Evolutionary conservation across 2,113 vertebrate species (phyloP).

Genomic region (Azemiops feae): DNA sequence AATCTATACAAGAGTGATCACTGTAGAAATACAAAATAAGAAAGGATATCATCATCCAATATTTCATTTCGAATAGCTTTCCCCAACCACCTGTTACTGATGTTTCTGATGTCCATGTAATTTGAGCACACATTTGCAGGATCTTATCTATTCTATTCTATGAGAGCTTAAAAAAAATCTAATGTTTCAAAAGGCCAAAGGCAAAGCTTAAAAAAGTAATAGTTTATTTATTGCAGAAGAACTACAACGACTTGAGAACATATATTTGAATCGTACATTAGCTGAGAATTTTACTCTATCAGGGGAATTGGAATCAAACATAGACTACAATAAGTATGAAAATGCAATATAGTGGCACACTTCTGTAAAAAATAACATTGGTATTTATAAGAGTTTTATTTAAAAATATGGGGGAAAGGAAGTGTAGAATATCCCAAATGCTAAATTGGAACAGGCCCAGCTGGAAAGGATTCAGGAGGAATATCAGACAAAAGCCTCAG

Average conservation of each 20-base stretch:
- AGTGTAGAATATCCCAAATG: neutral
- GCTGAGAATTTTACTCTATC: neutral
- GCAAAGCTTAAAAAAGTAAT: neutral
- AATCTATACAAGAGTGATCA: neutral
- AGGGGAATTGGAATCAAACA: neutral
- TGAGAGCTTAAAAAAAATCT: neutral
- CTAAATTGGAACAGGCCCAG: neutral
- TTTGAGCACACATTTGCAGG: neutral
- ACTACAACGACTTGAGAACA: neutral
- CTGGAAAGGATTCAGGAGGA: neutral
- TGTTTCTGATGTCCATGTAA: neutral
- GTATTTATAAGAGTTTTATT: neutral
- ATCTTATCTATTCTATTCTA: neutral
- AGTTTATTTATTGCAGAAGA: neutral
- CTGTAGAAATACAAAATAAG: neutral
- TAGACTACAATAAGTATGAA: neutral
- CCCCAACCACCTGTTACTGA: neutral
- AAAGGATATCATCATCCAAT: neutral
- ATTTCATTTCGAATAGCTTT: neutral
- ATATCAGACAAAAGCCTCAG: neutral
- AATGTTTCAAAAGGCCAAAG: neutral
- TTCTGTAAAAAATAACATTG: neutral
- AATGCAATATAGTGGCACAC: neutral
- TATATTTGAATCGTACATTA: neutral
- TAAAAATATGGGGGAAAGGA: neutral